Evolutionary conservation across 1,140 invertebrate genomes (phyloP).

Genomic region (Mamestra configurata): DNA sequence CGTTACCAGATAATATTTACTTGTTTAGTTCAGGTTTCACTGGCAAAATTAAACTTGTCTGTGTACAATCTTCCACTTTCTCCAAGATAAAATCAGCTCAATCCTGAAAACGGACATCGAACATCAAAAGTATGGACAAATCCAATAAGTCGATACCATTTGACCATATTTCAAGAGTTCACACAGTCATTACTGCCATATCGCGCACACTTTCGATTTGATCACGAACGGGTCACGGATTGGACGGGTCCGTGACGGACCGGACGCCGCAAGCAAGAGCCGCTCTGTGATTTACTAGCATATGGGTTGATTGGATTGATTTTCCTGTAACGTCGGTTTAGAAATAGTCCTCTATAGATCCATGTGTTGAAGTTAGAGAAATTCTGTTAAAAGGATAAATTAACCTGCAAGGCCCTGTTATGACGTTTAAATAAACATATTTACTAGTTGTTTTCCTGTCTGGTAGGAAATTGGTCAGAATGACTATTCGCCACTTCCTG

Average conservation of each 20-base stretch:
- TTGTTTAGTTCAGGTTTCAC: too few relatives aligned
- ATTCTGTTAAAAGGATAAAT: background rate
- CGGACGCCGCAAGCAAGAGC: background rate
- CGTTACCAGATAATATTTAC: too few relatives aligned
- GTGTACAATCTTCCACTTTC: conserved; percentile 1
- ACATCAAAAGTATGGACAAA: background rate
- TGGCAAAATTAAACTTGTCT: too few relatives aligned
- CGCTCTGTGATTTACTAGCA: conserved; percentile 20
- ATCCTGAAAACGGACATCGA: background rate
- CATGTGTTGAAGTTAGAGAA: background rate
- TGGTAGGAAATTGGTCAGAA: background rate
- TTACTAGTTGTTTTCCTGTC: too few relatives aligned
- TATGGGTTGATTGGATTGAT: conserved; percentile 28
- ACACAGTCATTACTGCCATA: conserved; percentile 8
- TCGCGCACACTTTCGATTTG: conserved; percentile 35
- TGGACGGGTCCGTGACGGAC: conserved; percentile 30
- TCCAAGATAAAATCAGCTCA: background rate
- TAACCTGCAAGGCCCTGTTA: too few relatives aligned
- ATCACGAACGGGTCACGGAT: conserved; percentile 24
- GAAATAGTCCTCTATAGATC: too few relatives aligned
- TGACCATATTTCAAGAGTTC: conserved; percentile 20
- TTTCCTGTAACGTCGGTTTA: conserved; percentile 15
- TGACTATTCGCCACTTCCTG: too few relatives aligned
- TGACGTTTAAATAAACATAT: too few relatives aligned
- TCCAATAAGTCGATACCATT: conserved; percentile 1